These are phyloP conservation scores for Xiphorhynchus elegans DNA, from an alignment of 2,113 vertebrate genomes.

Conservation along the genomic window DNA sequence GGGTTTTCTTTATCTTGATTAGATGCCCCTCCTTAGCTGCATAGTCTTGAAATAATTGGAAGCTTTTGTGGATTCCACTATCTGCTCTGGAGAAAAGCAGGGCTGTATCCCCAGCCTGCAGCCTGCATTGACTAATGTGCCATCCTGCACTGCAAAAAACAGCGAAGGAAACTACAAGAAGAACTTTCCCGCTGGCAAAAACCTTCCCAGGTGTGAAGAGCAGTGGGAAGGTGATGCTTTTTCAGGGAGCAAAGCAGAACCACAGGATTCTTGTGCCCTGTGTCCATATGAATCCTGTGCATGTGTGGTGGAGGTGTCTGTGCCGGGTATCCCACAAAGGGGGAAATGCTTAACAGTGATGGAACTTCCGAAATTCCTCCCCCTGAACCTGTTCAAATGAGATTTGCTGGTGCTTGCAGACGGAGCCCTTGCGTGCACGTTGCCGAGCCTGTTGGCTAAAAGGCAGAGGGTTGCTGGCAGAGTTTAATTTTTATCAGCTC, in stretches of 20 bases:
- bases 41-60: conserved; percentile 65
- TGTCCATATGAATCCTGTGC: fast-evolving
- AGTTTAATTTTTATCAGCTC: conserved; percentile 60
- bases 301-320: fast-evolving
- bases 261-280: fast-evolving
- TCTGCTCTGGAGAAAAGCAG: not conserved
- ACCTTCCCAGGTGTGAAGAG: not conserved
- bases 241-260: not conserved
- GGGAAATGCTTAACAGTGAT: not conserved
- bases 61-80: conserved; percentile 41
- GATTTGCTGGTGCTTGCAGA: not conserved
- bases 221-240: not conserved
- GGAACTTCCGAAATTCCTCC: not conserved
- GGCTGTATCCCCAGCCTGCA: not conserved
- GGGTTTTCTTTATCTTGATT: conserved; percentile 50
- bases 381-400: not conserved
- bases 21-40: conserved; percentile 15
- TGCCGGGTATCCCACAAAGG: not conserved
- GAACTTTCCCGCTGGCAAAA: not conserved
- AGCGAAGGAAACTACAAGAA: not conserved
- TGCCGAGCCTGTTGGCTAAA: not conserved
- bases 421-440: not conserved
- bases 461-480: conserved; percentile 41
- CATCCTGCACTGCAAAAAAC: not conserved
- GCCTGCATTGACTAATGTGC: not conserved